A percentile compares a stretch with the other conserved stretches of the same genome.
These are phyloP conservation scores for Hyposoter didymator DNA, from an alignment of 2,888 invertebrate species.

Conservation along the genomic window DNA sequence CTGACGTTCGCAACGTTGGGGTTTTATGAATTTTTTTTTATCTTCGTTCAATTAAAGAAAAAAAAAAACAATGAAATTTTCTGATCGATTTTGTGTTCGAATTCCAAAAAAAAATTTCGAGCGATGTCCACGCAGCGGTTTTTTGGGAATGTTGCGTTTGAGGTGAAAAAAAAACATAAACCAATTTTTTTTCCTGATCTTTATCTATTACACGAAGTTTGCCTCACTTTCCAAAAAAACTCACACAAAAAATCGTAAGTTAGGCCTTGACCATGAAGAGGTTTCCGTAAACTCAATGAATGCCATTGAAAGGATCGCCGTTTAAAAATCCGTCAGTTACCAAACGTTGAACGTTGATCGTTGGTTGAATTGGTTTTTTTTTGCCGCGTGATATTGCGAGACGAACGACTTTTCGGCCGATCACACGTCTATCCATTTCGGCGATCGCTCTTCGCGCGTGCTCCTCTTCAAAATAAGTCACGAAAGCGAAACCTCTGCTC, in stretches of 20 bases:
- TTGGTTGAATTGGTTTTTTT: slow-evolving; percentile 85
- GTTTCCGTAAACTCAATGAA: neutral
- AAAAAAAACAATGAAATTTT: too few relatives aligned
- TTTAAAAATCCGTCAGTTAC: neutral
- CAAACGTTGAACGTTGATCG: neutral
- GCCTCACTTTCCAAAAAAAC: too few relatives aligned
- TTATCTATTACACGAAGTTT: too few relatives aligned
- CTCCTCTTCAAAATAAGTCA: slow-evolving; percentile 98
- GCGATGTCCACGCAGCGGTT: too few relatives aligned
- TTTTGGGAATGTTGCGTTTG: too few relatives aligned
- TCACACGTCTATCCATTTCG: slow-evolving; percentile 98
- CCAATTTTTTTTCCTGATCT: too few relatives aligned
- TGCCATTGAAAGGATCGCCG: neutral
- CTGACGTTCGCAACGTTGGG: too few relatives aligned
- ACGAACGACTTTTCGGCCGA: slow-evolving; percentile 98
- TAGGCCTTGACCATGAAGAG: neutral
- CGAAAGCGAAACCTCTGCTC: slow-evolving; percentile 99
- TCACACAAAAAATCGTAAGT: neutral
- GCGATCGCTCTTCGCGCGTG: slow-evolving; percentile 99
- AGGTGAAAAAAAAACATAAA: too few relatives aligned
- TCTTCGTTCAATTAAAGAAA: too few relatives aligned
- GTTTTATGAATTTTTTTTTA: too few relatives aligned
- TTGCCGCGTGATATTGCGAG: slow-evolving; percentile 99
- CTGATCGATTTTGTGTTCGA: too few relatives aligned
- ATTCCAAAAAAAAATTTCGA: too few relatives aligned